Conservation (phyloP, 2,113 vertebrate genomes). For the Cinclus mexicanus region DNA sequence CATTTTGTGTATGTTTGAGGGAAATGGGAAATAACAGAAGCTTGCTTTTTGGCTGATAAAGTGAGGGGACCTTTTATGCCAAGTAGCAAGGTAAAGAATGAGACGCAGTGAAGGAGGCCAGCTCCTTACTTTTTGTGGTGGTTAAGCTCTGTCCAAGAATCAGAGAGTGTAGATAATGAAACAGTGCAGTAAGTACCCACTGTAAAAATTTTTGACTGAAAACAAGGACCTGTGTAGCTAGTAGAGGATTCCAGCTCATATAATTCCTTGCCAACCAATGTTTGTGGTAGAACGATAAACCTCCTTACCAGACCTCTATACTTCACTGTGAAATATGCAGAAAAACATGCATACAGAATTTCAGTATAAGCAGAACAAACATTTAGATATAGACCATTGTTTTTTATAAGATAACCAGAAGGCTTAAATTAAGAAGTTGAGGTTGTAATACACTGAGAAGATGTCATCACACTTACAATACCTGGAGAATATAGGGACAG, state of each 20-base stretch:
- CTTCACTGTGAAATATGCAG: background rate
- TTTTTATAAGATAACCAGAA: background rate
- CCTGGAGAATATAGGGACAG: background rate
- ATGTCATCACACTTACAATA: background rate
- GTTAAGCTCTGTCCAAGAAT: background rate
- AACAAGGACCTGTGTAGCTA: background rate
- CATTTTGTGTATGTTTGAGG: background rate
- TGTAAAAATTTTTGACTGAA: background rate
- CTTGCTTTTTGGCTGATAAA: background rate
- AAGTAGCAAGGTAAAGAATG: background rate
- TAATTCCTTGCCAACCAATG: background rate
- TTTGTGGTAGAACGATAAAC: background rate
- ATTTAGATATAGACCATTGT: background rate
- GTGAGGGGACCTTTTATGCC: background rate
- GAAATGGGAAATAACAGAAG: background rate
- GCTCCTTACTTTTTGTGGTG: background rate
- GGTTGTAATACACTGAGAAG: background rate
- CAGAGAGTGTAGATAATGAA: fast-evolving
- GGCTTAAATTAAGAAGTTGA: background rate
- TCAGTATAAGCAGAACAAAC: background rate
- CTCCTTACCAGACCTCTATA: background rate
- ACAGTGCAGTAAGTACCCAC: background rate
- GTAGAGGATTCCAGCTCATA: background rate
- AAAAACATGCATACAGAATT: background rate
- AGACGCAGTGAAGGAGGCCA: background rate